These are phyloP conservation scores for Yponomeuta sedellus DNA, from an alignment of 2,888 invertebrate genomes.

Conservation along the genomic window DNA sequence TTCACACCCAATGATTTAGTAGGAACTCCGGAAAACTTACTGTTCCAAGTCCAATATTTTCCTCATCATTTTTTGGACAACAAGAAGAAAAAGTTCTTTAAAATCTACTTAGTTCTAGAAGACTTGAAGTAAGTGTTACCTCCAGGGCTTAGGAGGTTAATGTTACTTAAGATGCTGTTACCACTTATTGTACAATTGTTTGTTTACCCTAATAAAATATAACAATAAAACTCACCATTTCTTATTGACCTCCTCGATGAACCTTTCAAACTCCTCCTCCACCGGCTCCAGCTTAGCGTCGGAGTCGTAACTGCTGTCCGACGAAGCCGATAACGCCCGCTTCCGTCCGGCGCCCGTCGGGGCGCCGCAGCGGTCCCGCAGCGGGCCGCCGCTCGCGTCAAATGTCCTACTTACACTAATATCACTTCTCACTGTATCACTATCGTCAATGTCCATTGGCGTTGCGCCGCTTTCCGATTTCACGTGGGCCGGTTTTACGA, in stretches of 20 bases:
- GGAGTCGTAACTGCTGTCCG: constrained; percentile 57
- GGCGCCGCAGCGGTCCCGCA: constrained; percentile 16
- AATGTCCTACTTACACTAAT: constrained; percentile 42
- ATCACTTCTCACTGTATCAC: constrained; percentile 46
- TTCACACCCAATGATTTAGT: too few species aligned
- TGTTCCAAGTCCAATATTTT: too few species aligned
- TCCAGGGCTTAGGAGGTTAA: too few species aligned
- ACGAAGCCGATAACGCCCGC: constrained; percentile 51
- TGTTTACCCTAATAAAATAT: too few species aligned
- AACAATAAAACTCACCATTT: constrained; percentile 54
- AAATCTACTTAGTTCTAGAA: too few species aligned
- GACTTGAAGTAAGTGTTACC: too few species aligned
- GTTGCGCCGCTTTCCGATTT: constrained; percentile 22
- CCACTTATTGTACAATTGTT: too few species aligned
- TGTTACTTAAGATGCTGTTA: too few species aligned
- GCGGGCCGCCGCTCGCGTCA: constrained; percentile 34
- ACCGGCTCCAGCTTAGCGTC: constrained; percentile 61
- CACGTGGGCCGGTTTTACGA: constrained; percentile 40
- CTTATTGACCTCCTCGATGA: constrained; percentile 61
- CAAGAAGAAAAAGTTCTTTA: too few species aligned
- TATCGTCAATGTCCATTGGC: constrained; percentile 28
- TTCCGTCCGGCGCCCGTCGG: constrained; percentile 34
- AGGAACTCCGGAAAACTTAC: too few species aligned
- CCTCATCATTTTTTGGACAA: too few species aligned
- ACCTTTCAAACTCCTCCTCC: constrained; percentile 61